Evolutionary conservation across 2,888 invertebrate genomes (phyloP).

Genomic region (Drosophila tanythrix): DNA sequence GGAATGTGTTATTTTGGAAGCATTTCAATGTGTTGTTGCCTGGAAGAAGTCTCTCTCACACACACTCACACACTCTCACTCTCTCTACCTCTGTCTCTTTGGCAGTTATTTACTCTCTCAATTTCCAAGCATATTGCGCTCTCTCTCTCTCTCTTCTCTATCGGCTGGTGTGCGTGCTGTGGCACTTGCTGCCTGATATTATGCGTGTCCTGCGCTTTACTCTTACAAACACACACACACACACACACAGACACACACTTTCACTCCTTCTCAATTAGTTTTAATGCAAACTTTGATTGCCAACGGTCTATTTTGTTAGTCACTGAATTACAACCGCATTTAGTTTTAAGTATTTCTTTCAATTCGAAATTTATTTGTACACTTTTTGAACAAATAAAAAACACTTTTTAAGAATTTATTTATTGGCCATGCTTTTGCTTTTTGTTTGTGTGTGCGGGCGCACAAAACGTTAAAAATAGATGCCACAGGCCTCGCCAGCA

Average conservation of each 20-base stretch:
- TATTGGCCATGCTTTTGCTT: slow-evolving; percentile 66
- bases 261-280: slow-evolving; percentile 22
- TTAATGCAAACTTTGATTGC: slow-evolving; percentile 47
- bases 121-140: slow-evolving; percentile 1
- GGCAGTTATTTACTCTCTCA: neutral
- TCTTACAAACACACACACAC: slow-evolving; percentile 6
- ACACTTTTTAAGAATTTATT: slow-evolving; percentile 51
- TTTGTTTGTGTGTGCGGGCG: slow-evolving; percentile 53
- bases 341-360: slow-evolving; percentile 11
- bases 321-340: slow-evolving; percentile 23
- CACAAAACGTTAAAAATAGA: slow-evolving; percentile 67
- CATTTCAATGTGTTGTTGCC: slow-evolving; percentile 38
- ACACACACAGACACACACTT: slow-evolving; percentile 18
- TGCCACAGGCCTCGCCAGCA: slow-evolving; percentile 64
- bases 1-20: slow-evolving; percentile 78
- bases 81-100: slow-evolving; percentile 4
- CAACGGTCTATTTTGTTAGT: slow-evolving; percentile 28
- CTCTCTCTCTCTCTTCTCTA: slow-evolving; percentile 1
- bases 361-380: slow-evolving; percentile 12
- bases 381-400: slow-evolving; percentile 26
- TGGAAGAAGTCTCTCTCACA: slow-evolving; percentile 48
- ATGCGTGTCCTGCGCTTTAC: slow-evolving; percentile 53
- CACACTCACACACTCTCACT: neutral
- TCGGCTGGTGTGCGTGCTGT: slow-evolving; percentile 6
- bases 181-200: slow-evolving; percentile 11